Evolutionary conservation across 2,888 invertebrate genomes (phyloP), one percentile per base, ranked within the genome.

Genomic region (Mesorhabditis spiculigera): DNA sequence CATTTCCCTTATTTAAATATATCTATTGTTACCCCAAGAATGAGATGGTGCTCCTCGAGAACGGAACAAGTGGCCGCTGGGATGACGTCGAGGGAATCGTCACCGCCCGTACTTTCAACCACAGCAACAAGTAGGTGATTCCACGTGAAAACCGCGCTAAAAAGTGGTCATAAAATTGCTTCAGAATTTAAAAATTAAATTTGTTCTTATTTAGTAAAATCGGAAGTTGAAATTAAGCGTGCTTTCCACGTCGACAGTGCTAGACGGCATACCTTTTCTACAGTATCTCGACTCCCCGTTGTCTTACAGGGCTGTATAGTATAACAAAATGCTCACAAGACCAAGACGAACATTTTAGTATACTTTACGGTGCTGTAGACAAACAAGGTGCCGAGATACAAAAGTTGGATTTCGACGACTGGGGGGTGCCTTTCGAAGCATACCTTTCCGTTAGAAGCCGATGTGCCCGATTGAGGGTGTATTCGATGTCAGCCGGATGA

Each of bases 361-460:
- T 28, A 28, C 28, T 28, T 28, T 28, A 28, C 28, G 3, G 28
- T 28, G 3, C 28, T 28, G 28, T 28, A 28, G 28, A 28, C 28
- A 28, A 28, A 28, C 28, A 28, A 28, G 28, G 28, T 28, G 28
- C 28, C 28, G 28, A 28, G 28, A 28, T 28, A 28, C 28, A 28
- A 28, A 28, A 28, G 28, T 28, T 28, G 1, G 28, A 28, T 28
- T 1, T 28, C 28, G 28, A 28, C 28, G 28, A 28, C 28, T 28
- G 28, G 28, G 28, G 28, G 28, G 28, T 28, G 3, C 28, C 28
- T 28, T 28, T 28, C 28, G 28, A 28, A 28, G 88, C 90, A 89
- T 87, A 97, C 97, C 97, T 96, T 90, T 98, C 97, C 71, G 95
- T 94, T 83, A 99, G 95, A 88, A 96, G 96, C 89, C 96, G 94